Evolutionary conservation across 2,113 vertebrate genomes (phyloP), one percentile per base, ranked within the genome.

Genomic region (Grammomys surdaster): DNA sequence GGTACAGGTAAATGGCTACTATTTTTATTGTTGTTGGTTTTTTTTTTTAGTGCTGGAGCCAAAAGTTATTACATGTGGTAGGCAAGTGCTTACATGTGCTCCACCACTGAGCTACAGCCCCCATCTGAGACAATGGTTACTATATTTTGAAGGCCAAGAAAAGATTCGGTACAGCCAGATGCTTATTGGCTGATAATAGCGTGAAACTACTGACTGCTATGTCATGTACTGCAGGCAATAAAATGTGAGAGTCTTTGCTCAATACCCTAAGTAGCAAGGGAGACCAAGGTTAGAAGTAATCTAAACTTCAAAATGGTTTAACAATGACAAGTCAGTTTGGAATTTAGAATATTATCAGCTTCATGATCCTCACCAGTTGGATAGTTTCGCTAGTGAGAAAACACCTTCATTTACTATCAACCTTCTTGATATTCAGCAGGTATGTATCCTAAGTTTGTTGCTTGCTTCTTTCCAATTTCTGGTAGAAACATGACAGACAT

Each of bases 391-490:
- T 31, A 75, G 33, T 86, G 10, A 22, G 70, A 73, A 63, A 67
- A 20, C 1, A 48, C 3, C 76, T 84, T 93, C 58, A 54, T 46
- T 77, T 84, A 69, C 69, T 51, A 67, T 69, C 63, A 88, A 31
- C 8, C 48, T 85, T 93, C 80, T 36, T 54, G 67, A 56, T 86
- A 84, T 51, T 94, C 93, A 88, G 36, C 13, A 91, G 88, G 48
- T 67, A 33, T 19, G 46, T 92, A 89, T 65, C 76, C 54, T 93
- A 86, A 82, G 54, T 95, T 88, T 70, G 56, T 19, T 95, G 46
- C 72, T 93, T 89, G 40, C 22, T 88, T 80, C 63, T n/a, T 92
- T 92, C 72, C 31, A 92, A 85, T 86, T 90, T 91, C 77, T 93
- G 76, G 24, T 56, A 51, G 17, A n/a, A 75, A 67, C 33, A 73